Evolutionary conservation across 1,140 invertebrate genomes (phyloP).

Genomic region (Drosophila paulistorum): DNA sequence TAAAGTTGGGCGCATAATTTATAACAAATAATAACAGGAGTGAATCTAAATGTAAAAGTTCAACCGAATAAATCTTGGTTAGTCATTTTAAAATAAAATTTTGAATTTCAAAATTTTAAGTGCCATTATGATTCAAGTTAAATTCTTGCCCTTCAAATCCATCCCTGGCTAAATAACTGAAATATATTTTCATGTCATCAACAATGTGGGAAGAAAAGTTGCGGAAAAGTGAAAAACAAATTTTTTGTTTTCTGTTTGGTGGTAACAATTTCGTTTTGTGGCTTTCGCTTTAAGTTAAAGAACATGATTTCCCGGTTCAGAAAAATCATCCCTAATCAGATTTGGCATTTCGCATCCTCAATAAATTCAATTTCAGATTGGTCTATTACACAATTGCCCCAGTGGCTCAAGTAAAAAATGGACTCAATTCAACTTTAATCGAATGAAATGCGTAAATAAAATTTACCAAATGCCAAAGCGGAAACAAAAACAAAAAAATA

Average conservation of each 20-base stretch:
- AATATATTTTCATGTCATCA: conserved; percentile 1
- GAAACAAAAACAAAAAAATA: conserved; percentile 15
- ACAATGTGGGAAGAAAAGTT: background rate
- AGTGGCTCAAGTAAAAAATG: background rate
- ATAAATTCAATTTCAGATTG: conserved; percentile 66
- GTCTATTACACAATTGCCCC: conserved; percentile 65
- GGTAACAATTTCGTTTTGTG: conserved; percentile 9
- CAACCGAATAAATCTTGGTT: too few relatives aligned
- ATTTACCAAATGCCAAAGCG: conserved; percentile 37
- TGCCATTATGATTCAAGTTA: background rate
- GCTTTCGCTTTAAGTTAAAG: conserved; percentile 13
- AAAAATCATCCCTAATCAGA: conserved; percentile 17
- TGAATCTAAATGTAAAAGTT: background rate
- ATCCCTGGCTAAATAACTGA: background rate
- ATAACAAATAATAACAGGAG: background rate
- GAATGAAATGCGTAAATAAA: conserved; percentile 73
- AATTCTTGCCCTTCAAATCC: conserved; percentile 4
- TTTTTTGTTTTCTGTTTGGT: background rate
- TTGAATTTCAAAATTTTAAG: too few relatives aligned
- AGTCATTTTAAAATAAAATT: too few relatives aligned
- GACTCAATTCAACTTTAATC: conserved; percentile 51
- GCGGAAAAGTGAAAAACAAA: background rate
- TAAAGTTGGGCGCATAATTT: conserved; percentile 45
- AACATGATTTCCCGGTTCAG: conserved; percentile 1
- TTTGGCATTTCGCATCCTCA: conserved; percentile 47